Evolutionary conservation across 2,797 vertebrate genomes (phyloP), one percentile per base, ranked within the genome.

Genomic region (Amazonetta brasiliensis): DNA sequence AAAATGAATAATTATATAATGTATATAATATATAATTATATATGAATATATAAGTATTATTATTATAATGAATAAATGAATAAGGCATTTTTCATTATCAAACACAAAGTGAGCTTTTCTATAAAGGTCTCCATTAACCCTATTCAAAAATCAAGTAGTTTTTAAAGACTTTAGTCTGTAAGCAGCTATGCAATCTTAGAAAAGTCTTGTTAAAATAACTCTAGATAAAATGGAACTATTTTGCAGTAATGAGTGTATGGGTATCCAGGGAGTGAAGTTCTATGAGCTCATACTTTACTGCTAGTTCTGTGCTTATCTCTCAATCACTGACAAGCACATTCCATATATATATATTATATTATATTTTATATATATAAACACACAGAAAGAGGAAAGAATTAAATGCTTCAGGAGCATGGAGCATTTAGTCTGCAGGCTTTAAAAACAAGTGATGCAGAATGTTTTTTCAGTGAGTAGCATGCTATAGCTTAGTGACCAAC

Each of bases 191-290:
- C 22, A 13, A 3, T 4, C 50, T 72, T 68, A 41, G 20, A 46
- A 16, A 8, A 59, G 20, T 46, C 44, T 43, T 73, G 15, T 31
- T n/a, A 28, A 50, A 73, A 4, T 46, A 80, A 39, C 21, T 67
- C 39, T 3, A 31, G 11, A 0, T 41, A 69, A 31, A 59, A 66
- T 18, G 6, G 43, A 44, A 44, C 13, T 37, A 4, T 22, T 12
- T n/a, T 77, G 31, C 82, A 74, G 1, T 54, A 28, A 44, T 0
- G 0, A 58, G 2, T 25, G 4, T 8, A 20, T 28, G 78, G 22
- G 7, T n/a, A 16, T 10, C 14, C 58, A 62, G 33, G 21, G 12
- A 83, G 9, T 33, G 9, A 86, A 74, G 33, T 17, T 73, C 55
- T 15, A 31, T 5, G 2, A 66, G n/a, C 26, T 69, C 25, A 5